Evolutionary conservation across 30 jellyfish, hydroid and myxozoan genomes (phyloP).

Genomic region (Haliclystus octoradiatus): DNA sequence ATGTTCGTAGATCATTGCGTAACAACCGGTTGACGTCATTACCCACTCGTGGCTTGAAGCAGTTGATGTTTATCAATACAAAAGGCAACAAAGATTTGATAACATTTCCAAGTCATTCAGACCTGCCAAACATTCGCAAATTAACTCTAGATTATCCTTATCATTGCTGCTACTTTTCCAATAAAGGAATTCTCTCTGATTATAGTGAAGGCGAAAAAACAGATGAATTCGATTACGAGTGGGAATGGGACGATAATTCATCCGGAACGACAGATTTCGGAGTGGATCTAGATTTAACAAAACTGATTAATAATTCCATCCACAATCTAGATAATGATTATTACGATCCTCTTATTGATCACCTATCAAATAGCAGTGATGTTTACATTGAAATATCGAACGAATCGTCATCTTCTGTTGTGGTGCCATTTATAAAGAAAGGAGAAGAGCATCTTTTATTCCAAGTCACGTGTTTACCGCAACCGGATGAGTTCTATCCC

Average conservation of each 20-base stretch:
- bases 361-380: conserved; percentile 11
- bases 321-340: conserved; percentile 7
- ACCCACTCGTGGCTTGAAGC: conserved; percentile 55
- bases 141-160: conserved; percentile 65
- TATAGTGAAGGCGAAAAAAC: neutral
- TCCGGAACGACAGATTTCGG: conserved; percentile 21
- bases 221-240: neutral
- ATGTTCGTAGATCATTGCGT: conserved; percentile 29
- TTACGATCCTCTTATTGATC: conserved; percentile 33
- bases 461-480: conserved; percentile 43
- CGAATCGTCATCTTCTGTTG: neutral
- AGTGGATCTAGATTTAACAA: conserved; percentile 6
- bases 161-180: conserved; percentile 84
- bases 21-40: conserved; percentile 25
- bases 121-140: conserved; percentile 50
- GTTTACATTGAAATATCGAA: neutral
- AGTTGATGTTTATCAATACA: conserved; percentile 33
- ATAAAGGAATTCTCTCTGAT: conserved; percentile 24
- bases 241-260: neutral
- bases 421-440: neutral
- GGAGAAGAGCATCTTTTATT: neutral
- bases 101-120: conserved; percentile 48
- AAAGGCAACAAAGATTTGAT: conserved; percentile 64
- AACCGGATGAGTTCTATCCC: conserved; percentile 91
- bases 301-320: conserved; percentile 18